Base-by-base conservation (phyloP, 2,113 vertebrate genomes). In the Actenoides hombroni region DNA sequence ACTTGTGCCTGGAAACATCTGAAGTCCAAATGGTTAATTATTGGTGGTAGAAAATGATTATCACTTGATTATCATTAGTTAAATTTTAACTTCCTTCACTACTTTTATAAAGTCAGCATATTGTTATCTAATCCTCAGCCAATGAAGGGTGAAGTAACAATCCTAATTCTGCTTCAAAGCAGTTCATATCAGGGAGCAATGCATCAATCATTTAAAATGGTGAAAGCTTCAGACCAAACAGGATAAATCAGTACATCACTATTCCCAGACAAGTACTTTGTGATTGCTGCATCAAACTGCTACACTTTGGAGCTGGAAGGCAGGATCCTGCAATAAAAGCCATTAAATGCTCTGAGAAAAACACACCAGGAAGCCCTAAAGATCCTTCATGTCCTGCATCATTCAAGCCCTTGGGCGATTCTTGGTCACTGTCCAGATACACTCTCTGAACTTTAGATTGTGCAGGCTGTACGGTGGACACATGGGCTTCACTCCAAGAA, bases 11-110 rank as follows among this genome's bases (percentile, higher is more conserved):
- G 29, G 87, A 79, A 97, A 74, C 60, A 77, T 16, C 39, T 5
- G 5, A 83, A 73, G 81, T 68, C 48, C 64, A 86, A 86, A 91
- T 46, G 49, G 93, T 90, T 96, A 94, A 93, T 93, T 86, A 95
- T 28, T 70, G 42, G 33, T 42, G 15, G 39, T 88, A 51, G 63
- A 44, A 91, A 91, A 68, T 19, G 1, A 87, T 92, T 71, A 82
- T 53, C 63, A 20, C 40, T 83, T 90, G 68, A 92, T 93, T 85
- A 93, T 54, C 64, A 39, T 86, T 46, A 69, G 85, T 81, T 86
- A 95, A 20, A 92, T 83, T 94, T 94, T 93, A 94, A 90, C 61
- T 23, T 85, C 35, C 26, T 86, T 57, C 57, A n/a, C 76, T 56
- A 59, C 44, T 92, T 88, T 28, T 37, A 33, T 17, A 28, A 74